Evolutionary conservation across 2,888 invertebrate species (phyloP).

Genomic region (Andrena praecox): DNA sequence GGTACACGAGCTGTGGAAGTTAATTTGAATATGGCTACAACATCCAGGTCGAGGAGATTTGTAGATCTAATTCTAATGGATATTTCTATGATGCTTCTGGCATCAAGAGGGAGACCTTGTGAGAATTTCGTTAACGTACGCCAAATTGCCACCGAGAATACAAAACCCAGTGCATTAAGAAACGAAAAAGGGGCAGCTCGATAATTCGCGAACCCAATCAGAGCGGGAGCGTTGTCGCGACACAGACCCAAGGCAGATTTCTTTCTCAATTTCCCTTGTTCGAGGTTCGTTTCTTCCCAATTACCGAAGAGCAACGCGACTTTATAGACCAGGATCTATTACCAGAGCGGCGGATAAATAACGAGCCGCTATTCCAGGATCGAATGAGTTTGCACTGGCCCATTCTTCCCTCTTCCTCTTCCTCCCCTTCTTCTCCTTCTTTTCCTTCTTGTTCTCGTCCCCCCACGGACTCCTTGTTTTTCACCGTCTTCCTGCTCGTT

Average conservation of each 20-base stretch:
- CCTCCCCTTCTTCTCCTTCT: slow-evolving; percentile 19
- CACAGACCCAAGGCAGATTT: slow-evolving; percentile 44
- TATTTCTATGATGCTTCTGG: not conserved
- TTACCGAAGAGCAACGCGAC: slow-evolving; percentile 74
- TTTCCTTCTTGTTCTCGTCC: slow-evolving; percentile 28
- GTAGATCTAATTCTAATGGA: not conserved
- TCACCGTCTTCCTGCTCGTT: slow-evolving; percentile 51
- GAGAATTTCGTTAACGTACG: no score
- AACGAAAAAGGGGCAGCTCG: not conserved
- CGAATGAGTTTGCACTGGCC: slow-evolving; percentile 75
- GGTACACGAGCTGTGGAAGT: not conserved
- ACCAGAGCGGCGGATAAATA: slow-evolving; percentile 78
- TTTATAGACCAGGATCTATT: slow-evolving; percentile 79
- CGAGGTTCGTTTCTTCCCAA: slow-evolving; percentile 76
- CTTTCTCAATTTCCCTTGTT: slow-evolving; percentile 66
- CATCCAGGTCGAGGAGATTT: not conserved
- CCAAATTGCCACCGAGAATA: not conserved
- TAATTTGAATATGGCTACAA: not conserved
- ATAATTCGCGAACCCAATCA: slow-evolving; percentile 28
- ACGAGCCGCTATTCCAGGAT: slow-evolving; percentile 76
- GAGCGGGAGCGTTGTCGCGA: slow-evolving; percentile 35
- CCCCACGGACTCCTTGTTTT: slow-evolving; percentile 31
- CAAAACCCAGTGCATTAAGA: not conserved
- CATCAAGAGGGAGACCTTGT: no score
- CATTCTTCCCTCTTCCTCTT: slow-evolving; percentile 44